These are phyloP conservation scores for Bombylius discolor DNA, from an alignment of 2,888 invertebrate species.

Conservation along the genomic window DNA sequence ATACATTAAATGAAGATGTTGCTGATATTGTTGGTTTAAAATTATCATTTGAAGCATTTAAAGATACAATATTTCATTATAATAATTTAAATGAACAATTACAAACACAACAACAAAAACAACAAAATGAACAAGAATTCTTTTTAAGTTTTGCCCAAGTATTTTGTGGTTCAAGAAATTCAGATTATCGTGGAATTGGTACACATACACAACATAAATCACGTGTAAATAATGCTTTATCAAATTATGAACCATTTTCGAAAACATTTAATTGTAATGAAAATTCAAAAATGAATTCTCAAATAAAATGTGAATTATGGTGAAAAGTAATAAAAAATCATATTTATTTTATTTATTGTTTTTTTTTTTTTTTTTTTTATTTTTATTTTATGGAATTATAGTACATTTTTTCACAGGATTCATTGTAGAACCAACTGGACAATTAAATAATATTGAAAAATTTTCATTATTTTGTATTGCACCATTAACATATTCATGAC, in stretches of 20 bases:
- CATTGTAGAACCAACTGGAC: constrained; percentile 1
- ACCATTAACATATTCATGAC: neutral
- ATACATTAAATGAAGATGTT: constrained; percentile 11
- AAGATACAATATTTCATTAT: neutral
- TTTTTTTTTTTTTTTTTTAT: neutral
- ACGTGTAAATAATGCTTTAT: constrained; percentile 3
- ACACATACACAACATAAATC: constrained; percentile 26
- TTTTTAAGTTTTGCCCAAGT: constrained; percentile 7
- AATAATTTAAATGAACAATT: neutral
- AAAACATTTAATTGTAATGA: constrained; percentile 1
- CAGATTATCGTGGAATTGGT: constrained; percentile 51
- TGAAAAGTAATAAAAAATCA: neutral
- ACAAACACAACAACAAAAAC: neutral
- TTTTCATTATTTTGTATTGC: constrained; percentile 1
- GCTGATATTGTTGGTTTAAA: constrained; percentile 12
- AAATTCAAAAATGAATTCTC: constrained; percentile 2
- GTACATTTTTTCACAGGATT: constrained; percentile 1
- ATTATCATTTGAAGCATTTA: constrained; percentile 5
- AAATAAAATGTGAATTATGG: constrained; percentile 4
- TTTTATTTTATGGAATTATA: neutral
- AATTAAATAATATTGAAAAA: constrained; percentile 2
- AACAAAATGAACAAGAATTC: constrained; percentile 3
- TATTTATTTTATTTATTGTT: neutral
- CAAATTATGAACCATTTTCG: constrained; percentile 4
- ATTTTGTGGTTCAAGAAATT: constrained; percentile 38